Percentiles rank a stretch among this genome's conserved stretches.
These are phyloP conservation scores for Atrichornis clamosus DNA, from an alignment of 2,113 vertebrate genomes.

Conservation along the genomic window DNA sequence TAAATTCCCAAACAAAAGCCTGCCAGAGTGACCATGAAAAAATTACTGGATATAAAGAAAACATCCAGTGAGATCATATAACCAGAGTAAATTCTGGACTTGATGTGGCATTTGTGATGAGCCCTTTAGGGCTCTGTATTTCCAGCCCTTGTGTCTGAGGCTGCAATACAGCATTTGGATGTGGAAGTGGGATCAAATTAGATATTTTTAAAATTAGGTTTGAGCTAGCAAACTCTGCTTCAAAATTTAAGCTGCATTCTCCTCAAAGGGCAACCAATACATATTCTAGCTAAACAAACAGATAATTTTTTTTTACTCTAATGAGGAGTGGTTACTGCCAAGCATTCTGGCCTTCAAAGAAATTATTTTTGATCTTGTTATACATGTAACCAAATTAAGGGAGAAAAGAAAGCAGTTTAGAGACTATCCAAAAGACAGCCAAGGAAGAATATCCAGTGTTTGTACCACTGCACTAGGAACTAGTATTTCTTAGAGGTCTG, in stretches of 20 bases:
- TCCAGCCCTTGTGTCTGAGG: neutral
- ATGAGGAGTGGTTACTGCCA: neutral
- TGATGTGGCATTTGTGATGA: neutral
- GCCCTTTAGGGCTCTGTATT: neutral
- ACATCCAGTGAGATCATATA: neutral
- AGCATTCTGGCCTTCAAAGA: neutral
- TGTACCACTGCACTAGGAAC: neutral
- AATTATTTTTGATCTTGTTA: conserved; percentile 6
- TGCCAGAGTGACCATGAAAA: neutral
- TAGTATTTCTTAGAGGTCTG: neutral
- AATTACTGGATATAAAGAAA: neutral
- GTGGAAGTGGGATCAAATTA: neutral
- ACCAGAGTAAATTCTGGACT: neutral
- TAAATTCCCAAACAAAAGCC: neutral
- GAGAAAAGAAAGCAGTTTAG: neutral
- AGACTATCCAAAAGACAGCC: neutral
- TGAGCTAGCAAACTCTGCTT: neutral
- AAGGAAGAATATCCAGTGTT: neutral
- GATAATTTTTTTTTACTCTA: neutral
- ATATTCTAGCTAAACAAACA: neutral
- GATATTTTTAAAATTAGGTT: neutral
- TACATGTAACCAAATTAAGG: neutral
- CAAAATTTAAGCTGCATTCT: neutral
- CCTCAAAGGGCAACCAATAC: neutral
- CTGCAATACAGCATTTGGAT: neutral